Conservation (phyloP, 1,140 invertebrate species). For the Brachionus paranguensis region DNA sequence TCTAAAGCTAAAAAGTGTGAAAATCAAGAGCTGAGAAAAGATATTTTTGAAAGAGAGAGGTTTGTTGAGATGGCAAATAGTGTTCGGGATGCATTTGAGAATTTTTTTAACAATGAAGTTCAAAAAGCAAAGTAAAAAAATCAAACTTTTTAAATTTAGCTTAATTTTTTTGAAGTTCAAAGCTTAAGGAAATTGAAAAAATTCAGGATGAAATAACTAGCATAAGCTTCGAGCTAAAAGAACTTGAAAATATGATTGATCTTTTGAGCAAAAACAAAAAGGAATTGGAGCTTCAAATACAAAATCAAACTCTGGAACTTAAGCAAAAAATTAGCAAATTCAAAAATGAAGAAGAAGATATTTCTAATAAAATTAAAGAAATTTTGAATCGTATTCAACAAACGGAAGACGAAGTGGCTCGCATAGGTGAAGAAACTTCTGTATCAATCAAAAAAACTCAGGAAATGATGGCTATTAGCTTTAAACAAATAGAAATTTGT, state of each 20-base stretch:
- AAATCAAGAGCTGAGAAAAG: not conserved
- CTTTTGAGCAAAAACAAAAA: not conserved
- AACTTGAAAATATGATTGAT: not conserved
- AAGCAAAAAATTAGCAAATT: not conserved
- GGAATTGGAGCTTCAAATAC: not conserved
- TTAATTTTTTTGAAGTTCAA: not conserved
- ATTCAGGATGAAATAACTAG: not conserved
- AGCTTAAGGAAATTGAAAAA: not conserved
- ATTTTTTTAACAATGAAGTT: not conserved
- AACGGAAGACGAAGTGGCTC: not conserved
- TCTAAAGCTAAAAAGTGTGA: not conserved
- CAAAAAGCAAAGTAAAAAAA: constrained; percentile 3
- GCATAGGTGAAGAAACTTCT: not conserved
- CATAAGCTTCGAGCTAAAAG: not conserved
- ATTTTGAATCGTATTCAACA: not conserved
- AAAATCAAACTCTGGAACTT: not conserved
- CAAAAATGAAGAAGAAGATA: not conserved
- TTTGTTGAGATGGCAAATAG: not conserved
- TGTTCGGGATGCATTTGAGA: not conserved
- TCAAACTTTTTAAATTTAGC: too few relatives aligned
- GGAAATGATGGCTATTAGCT: not conserved
- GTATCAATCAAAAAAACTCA: not conserved
- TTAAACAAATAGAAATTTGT: not conserved
- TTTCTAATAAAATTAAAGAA: not conserved
- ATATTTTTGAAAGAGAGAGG: not conserved